These are phyloP conservation scores for Neoascia interrupta DNA, from an alignment of 2,888 invertebrate species.

Conservation along the genomic window DNA sequence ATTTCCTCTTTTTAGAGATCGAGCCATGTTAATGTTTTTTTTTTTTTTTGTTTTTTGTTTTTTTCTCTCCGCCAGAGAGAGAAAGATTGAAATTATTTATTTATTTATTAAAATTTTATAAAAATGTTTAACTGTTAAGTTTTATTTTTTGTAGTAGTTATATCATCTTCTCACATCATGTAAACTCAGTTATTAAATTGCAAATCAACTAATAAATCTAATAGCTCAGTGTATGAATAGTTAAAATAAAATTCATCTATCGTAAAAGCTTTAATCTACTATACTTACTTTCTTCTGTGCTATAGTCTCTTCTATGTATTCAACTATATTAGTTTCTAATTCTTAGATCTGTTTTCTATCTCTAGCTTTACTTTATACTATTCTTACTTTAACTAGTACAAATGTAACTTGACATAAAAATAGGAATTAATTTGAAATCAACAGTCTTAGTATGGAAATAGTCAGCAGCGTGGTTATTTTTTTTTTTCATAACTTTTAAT, in stretches of 20 bases:
- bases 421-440: slow-evolving; percentile 32
- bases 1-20: slow-evolving; percentile 15
- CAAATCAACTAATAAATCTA: not conserved
- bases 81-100: slow-evolving; percentile 18
- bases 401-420: slow-evolving; percentile 37
- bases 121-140: slow-evolving; percentile 34
- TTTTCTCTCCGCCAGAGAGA: slow-evolving; percentile 5
- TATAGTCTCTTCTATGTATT: slow-evolving; percentile 31
- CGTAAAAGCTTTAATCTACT: slow-evolving; percentile 33
- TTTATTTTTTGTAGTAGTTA: slow-evolving; percentile 37
- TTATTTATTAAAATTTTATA: slow-evolving; percentile 42
- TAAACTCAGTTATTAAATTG: not conserved
- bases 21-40: slow-evolving; percentile 43
- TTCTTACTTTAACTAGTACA: slow-evolving; percentile 54
- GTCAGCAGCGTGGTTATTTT: slow-evolving; percentile 29
- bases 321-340: slow-evolving; percentile 40
- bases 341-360: slow-evolving; percentile 6
- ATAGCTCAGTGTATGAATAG: slow-evolving; percentile 27
- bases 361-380: slow-evolving; percentile 1
- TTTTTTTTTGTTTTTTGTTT: slow-evolving; percentile 17
- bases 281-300: slow-evolving; percentile 17
- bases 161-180: slow-evolving; percentile 1
- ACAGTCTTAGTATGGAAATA: slow-evolving; percentile 42
- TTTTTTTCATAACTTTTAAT: slow-evolving; percentile 33
- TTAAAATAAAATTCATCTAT: slow-evolving; percentile 3